These are phyloP conservation scores for Scytalopus superciliaris DNA, from an alignment of 2,113 vertebrate genomes.

Conservation along the genomic window DNA sequence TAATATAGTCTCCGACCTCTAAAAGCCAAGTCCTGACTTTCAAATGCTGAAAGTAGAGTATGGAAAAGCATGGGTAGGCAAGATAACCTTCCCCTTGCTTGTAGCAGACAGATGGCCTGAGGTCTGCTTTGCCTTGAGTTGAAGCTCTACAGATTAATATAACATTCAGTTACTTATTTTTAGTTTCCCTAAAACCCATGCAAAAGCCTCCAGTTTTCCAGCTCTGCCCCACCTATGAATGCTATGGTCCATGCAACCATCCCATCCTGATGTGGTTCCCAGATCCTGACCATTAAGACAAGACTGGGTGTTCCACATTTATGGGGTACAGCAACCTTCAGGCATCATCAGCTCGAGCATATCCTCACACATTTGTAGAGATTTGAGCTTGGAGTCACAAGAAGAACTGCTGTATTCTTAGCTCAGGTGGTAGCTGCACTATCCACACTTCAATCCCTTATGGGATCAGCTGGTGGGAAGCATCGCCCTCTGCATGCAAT, in stretches of 20 bases:
- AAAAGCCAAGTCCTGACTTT: background rate
- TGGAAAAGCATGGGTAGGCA: background rate
- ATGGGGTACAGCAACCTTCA: background rate
- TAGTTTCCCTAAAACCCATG: background rate
- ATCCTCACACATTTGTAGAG: background rate
- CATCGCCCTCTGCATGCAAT: background rate
- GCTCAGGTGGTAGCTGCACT: background rate
- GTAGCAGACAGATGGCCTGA: background rate
- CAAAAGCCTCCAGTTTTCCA: background rate
- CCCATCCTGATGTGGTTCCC: background rate
- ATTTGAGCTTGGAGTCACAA: background rate
- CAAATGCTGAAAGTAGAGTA: background rate
- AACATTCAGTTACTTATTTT: background rate
- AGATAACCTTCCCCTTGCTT: constrained; percentile 1
- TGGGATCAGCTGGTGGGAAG: background rate
- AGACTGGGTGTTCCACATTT: background rate
- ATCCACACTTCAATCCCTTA: background rate
- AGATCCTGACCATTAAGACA: background rate
- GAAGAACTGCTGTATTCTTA: background rate
- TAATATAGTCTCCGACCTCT: background rate
- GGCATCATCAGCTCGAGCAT: background rate
- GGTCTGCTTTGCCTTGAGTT: background rate
- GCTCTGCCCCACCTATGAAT: background rate
- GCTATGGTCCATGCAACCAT: background rate
- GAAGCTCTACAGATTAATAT: background rate